These are phyloP conservation scores for Papilio machaon DNA, from an alignment of 1,140 invertebrate genomes.

Conservation along the genomic window DNA sequence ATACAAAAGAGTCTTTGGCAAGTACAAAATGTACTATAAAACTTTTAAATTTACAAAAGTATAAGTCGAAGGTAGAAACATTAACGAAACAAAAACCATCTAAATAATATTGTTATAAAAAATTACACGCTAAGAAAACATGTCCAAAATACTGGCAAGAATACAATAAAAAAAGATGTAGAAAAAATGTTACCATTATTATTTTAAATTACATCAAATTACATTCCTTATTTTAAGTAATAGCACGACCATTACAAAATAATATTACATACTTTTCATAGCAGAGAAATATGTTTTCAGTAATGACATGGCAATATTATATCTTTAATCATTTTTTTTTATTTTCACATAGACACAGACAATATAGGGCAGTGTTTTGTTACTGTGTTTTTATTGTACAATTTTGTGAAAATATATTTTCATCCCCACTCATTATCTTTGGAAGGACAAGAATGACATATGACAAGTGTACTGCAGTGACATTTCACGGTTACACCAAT, in stretches of 20 bases:
- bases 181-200: slow-evolving; percentile 16
- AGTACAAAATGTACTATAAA: slow-evolving; percentile 64
- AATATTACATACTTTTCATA: slow-evolving; percentile 4
- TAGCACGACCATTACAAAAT: slow-evolving; percentile 20
- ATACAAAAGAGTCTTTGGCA: slow-evolving; percentile 79
- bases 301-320: slow-evolving; percentile 7
- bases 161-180: slow-evolving; percentile 16
- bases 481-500: too few relatives aligned
- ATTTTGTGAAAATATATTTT: not conserved
- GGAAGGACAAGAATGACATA: not conserved
- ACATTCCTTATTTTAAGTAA: slow-evolving; percentile 20
- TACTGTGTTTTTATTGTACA: not conserved
- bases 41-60: slow-evolving; percentile 47
- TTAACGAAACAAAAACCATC: slow-evolving; percentile 29
- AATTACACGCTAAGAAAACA: slow-evolving; percentile 26
- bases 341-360: not conserved
- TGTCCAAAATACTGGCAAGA: slow-evolving; percentile 30
- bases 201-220: slow-evolving; percentile 20
- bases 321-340: not conserved
- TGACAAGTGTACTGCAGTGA: too few relatives aligned
- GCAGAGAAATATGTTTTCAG: slow-evolving; percentile 29
- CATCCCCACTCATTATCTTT: not conserved
- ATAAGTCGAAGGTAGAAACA: slow-evolving; percentile 21
- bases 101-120: slow-evolving; percentile 17
- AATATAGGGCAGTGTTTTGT: not conserved